Evolutionary conservation across 2,888 invertebrate species (phyloP), one percentile per base, ranked within the genome.

Genomic region (Eudasyphora cyanicolor): DNA sequence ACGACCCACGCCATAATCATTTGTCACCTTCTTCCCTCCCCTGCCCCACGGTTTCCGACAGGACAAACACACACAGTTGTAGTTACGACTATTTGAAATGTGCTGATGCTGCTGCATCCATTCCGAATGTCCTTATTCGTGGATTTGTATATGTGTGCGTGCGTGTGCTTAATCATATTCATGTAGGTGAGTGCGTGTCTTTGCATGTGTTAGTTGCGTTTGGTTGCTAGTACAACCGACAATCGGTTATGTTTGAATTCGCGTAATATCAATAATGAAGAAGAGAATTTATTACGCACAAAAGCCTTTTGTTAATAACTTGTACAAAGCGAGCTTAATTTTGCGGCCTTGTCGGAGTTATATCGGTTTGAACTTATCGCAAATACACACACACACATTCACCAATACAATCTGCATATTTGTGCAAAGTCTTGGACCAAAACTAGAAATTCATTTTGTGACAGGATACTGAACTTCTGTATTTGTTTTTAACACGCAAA

Each of bases 221-320:
- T 17, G 35, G 45, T 62, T 29, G 54, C 38, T 42, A 70, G 70
- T 70, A 42, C 27, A 21, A 64, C 7, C 2, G 24, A 64, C 17
- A 19, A 19, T 19, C 17, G 57, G 45, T 62, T 62, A 2, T 27
- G 62, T 51, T 75, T 60, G 49, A 35, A 27, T 57, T 57, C 21
- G 54, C 51, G 21, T 57, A 57, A 64, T 64, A 38, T 64, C 64
- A 64, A 64, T 64, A 64, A n/a, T n/a, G n/a, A 64, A 64, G 64
- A 17, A 19, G 38, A 12, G 64, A 32, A 64, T 64, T 64, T 64
- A 64, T 64, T 38, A 38, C 35, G 64, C 19, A 64, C 64, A 64
- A 64, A 32, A 64, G 64, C 19, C 64, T 38, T 64, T 64, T 64
- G 64, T 64, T 64, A 64, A 64, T 64, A 64, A 64, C 64, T 64